phyloP scores from a whole-genome alignment of 92 coral and sea anemone species.

The Zoanthus sansibaricus region DNA sequence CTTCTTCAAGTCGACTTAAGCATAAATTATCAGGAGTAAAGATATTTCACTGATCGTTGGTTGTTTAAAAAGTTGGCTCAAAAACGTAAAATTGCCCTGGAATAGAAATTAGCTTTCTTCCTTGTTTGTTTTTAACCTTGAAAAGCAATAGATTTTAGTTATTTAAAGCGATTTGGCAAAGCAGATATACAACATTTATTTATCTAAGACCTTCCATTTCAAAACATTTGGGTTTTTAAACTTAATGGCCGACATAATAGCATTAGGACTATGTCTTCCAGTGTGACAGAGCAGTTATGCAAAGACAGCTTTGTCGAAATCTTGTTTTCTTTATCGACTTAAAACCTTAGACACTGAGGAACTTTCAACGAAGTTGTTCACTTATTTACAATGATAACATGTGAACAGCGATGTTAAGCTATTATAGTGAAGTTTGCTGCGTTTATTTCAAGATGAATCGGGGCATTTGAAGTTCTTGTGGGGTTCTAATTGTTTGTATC shows the following conservation, averaged over 20 bases:
- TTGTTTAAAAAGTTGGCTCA: neutral
- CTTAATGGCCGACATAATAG: neutral
- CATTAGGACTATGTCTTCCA: neutral
- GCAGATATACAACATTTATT: neutral
- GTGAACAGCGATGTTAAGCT: neutral
- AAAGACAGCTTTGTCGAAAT: constrained; percentile 15
- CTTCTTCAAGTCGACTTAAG: neutral
- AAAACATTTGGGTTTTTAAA: neutral
- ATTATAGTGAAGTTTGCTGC: neutral
- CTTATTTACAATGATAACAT: neutral
- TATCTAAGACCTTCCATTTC: neutral
- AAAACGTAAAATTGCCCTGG: neutral
- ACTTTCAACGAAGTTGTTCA: constrained; percentile 14
- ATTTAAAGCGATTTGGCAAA: neutral
- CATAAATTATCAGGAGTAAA: constrained; percentile 22
- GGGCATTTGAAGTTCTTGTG: neutral
- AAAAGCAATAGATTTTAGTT: neutral
- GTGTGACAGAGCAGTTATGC: constrained; percentile 11
- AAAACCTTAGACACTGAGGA: constrained; percentile 21
- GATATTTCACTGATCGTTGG: constrained; percentile 13
- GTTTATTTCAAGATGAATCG: neutral
- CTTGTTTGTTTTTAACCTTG: neutral
- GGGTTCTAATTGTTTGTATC: constrained; percentile 6
- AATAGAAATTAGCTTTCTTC: neutral
- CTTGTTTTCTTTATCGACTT: constrained; percentile 22